phyloP scores from a whole-genome alignment of 2,113 vertebrate genomes.

The Micromys minutus region DNA sequence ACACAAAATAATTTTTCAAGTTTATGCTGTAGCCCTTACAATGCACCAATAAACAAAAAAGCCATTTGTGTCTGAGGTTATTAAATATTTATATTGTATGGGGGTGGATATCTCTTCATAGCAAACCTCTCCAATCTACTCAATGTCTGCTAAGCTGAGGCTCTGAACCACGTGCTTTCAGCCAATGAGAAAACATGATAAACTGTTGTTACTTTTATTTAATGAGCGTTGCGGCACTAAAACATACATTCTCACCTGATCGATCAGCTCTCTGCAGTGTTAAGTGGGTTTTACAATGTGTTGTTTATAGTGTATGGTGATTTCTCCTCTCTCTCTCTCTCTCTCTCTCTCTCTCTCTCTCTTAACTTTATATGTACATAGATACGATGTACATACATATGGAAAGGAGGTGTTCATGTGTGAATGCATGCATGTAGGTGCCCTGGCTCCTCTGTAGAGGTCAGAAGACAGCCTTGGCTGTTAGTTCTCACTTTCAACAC shows the following conservation, averaged over 20 bases:
- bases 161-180: background rate
- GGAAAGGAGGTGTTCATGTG: background rate
- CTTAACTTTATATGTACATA: too few relatives aligned
- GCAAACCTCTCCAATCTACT: too few relatives aligned
- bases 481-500: background rate
- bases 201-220: background rate
- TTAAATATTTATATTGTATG: slow-evolving; percentile 38
- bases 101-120: background rate
- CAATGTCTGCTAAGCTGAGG: background rate
- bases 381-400: too few relatives aligned
- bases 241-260: background rate
- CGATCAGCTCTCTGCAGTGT: background rate
- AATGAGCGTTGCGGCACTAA: background rate
- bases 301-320: background rate
- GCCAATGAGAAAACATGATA: slow-evolving; percentile 7
- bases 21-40: background rate
- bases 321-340: background rate
- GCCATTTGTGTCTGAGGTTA: background rate
- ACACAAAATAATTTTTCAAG: slow-evolving; percentile 7
- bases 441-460: background rate
- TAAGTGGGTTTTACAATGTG: background rate
- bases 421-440: too few relatives aligned
- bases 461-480: background rate
- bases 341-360: too few relatives aligned
- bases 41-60: background rate